Evolutionary conservation across 2,113 vertebrate genomes (phyloP).

Genomic region (Ctenomys sociabilis): DNA sequence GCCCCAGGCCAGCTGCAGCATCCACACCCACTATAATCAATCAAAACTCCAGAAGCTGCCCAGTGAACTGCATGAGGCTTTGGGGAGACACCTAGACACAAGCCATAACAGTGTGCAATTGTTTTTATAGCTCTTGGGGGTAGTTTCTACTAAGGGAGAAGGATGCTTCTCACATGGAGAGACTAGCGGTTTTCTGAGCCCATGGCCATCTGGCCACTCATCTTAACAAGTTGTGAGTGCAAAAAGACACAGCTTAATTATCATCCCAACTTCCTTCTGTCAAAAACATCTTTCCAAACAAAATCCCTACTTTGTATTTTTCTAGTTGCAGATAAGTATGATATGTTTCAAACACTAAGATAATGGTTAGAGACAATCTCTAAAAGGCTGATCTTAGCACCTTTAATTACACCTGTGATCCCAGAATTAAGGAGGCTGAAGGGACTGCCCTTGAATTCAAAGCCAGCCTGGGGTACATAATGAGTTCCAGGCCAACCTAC

Average conservation of each 20-base stretch:
- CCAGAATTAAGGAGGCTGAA: background rate
- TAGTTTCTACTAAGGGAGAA: background rate
- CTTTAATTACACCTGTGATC: background rate
- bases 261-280: background rate
- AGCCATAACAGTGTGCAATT: background rate
- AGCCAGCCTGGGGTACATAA: background rate
- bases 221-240: background rate
- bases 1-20: no score
- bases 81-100: no score
- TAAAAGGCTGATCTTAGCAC: background rate
- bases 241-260: background rate
- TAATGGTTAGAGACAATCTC: background rate
- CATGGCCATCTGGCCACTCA: background rate
- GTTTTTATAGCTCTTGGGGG: background rate
- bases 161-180: background rate
- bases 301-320: background rate
- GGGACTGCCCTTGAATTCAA: background rate
- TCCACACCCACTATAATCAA: no score
- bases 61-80: no score
- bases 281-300: background rate
- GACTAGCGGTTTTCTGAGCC: background rate
- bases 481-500: background rate
- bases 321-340: background rate
- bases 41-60: no score
- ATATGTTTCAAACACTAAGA: background rate